phyloP scores from a whole-genome alignment of 2,797 vertebrate species.

The Pogonophryne albipinna region DNA sequence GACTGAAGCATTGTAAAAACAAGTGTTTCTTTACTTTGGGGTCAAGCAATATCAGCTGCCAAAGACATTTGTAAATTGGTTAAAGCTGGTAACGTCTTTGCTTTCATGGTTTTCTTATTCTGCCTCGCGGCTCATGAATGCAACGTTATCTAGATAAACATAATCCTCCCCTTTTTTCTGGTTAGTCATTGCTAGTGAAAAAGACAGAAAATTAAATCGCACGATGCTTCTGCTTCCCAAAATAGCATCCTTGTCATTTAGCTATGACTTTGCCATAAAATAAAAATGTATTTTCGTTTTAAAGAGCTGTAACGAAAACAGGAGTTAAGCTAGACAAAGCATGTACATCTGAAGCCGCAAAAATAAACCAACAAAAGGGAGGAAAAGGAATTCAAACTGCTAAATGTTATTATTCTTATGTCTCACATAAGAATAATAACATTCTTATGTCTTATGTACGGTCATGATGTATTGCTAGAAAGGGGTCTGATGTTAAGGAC shows the following conservation, averaged over 20 bases:
- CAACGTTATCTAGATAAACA: conserved; percentile 30
- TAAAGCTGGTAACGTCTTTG: conserved; percentile 32
- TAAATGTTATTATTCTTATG: background rate
- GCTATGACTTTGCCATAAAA: background rate
- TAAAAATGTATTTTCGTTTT: background rate
- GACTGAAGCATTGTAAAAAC: conserved; percentile 4
- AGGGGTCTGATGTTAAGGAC: too few species aligned
- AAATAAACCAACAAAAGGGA: background rate
- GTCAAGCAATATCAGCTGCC: conserved; percentile 27
- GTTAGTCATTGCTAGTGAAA: background rate
- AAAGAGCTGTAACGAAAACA: conserved; percentile 7
- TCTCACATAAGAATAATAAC: too few species aligned
- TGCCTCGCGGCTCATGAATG: conserved; percentile 4
- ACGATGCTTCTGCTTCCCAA: background rate
- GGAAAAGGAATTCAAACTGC: background rate
- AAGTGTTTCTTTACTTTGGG: conserved; percentile 30
- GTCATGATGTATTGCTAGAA: too few species aligned
- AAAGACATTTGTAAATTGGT: conserved; percentile 41
- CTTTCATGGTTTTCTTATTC: conserved; percentile 33
- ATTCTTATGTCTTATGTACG: too few species aligned
- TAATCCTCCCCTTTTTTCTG: background rate
- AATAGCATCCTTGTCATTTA: background rate
- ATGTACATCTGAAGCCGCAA: background rate
- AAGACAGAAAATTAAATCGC: background rate
- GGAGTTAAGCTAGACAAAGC: background rate